Conservation (phyloP, 92 coral and sea anemone species). For the Palythoa caribaeorum region DNA sequence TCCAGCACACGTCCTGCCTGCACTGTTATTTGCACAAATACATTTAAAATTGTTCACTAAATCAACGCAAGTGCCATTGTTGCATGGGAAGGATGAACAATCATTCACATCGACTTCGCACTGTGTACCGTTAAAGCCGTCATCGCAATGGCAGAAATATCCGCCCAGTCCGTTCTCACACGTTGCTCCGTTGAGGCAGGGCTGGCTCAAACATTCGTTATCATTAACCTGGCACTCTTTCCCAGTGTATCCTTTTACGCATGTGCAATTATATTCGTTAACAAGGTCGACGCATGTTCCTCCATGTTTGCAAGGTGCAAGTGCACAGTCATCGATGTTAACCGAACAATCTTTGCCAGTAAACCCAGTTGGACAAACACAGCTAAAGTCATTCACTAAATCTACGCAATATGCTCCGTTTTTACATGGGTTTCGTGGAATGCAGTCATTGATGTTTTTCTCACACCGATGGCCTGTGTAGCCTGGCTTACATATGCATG, state of each 20-base stretch:
- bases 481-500: conserved; percentile 76
- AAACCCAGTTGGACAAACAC: conserved; percentile 83
- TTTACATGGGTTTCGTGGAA: conserved; percentile 62
- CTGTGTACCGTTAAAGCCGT: conserved; percentile 69
- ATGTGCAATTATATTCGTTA: conserved; percentile 79
- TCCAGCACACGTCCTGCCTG: conserved; percentile 79
- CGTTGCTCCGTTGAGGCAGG: conserved; percentile 77
- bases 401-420: conserved; percentile 79
- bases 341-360: conserved; percentile 73
- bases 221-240: conserved; percentile 72
- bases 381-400: conserved; percentile 65
- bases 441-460: conserved; percentile 72
- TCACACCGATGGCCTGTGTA: conserved; percentile 75
- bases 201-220: conserved; percentile 72
- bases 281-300: conserved; percentile 77
- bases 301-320: conserved; percentile 77
- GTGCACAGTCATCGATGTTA: conserved; percentile 79
- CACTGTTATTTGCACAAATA: conserved; percentile 53
- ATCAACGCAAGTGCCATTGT: conserved; percentile 69
- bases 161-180: conserved; percentile 71
- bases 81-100: conserved; percentile 75
- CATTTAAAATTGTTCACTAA: conserved; percentile 76
- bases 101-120: conserved; percentile 71
- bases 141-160: conserved; percentile 67
- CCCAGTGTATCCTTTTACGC: conserved; percentile 74